These are phyloP conservation scores for Spodoptera littoralis DNA, from an alignment of 2,888 invertebrate species.

Conservation along the genomic window DNA sequence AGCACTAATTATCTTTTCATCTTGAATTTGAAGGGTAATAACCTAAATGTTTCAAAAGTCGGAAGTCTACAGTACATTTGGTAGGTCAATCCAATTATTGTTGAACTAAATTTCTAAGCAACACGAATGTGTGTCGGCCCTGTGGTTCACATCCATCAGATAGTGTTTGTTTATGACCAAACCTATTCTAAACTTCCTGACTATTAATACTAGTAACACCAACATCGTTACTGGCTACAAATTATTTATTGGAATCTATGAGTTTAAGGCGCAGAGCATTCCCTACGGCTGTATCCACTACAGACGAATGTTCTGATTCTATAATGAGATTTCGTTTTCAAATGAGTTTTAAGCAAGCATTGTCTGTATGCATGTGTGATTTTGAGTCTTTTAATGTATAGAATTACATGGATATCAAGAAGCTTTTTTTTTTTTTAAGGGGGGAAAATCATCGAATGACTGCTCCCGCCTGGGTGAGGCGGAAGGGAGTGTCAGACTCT, in stretches of 20 bases:
- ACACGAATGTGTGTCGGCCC: constrained; percentile 43
- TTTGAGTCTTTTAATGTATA: too few relatives aligned
- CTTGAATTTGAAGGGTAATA: constrained; percentile 24
- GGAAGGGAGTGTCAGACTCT: too few relatives aligned
- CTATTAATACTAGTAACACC: constrained; percentile 61
- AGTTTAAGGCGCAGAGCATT: not conserved
- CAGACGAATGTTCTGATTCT: constrained; percentile 5
- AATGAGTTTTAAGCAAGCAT: constrained; percentile 1
- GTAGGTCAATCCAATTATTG: constrained; percentile 24
- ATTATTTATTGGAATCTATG: constrained; percentile 40
- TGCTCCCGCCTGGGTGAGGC: too few relatives aligned
- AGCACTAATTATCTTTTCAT: constrained; percentile 19
- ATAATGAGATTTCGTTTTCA: not conserved
- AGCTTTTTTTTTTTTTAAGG: too few relatives aligned
- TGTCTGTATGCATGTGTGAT: not conserved
- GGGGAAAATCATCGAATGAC: too few relatives aligned
- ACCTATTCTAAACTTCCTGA: constrained; percentile 60
- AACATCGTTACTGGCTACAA: constrained; percentile 34
- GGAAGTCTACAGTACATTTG: constrained; percentile 24
- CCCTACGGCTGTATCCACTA: not conserved
- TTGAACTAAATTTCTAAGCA: constrained; percentile 34
- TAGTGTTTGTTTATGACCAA: constrained; percentile 67
- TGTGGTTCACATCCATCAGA: constrained; percentile 60
- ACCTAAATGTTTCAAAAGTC: constrained; percentile 37
- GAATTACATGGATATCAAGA: constrained; percentile 9